phyloP scores from a whole-genome alignment of 2,888 invertebrate species.

The Netelia virgata region DNA sequence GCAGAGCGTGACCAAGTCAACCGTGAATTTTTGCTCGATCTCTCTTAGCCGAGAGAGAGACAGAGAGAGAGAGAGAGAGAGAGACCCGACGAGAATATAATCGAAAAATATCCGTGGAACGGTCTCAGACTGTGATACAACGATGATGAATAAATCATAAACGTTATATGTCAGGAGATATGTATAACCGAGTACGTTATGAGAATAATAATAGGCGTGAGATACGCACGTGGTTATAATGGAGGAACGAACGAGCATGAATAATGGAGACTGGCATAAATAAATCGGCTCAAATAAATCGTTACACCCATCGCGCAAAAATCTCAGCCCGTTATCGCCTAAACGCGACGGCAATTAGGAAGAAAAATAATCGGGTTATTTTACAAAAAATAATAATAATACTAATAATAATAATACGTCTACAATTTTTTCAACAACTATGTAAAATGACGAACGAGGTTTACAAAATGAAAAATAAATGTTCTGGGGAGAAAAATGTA shows the following conservation, averaged over 20 bases:
- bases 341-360: not conserved
- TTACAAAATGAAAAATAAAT: too few relatives aligned
- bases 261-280: conserved; percentile 22
- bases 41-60: conserved; percentile 12
- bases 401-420: not conserved
- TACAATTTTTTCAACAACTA: not conserved
- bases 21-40: conserved; percentile 35
- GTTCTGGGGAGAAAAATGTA: too few relatives aligned
- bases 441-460: too few relatives aligned
- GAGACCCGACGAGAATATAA: conserved; percentile 20
- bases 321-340: not conserved
- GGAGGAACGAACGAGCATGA: not conserved
- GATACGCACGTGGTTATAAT: not conserved
- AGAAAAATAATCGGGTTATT: not conserved
- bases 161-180: conserved; percentile 31
- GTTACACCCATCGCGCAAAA: not conserved
- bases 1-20: conserved; percentile 36
- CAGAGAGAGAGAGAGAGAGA: conserved; percentile 2
- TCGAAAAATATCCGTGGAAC: conserved; percentile 18
- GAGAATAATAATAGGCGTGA: conserved; percentile 15
- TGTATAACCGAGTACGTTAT: not conserved
- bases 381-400: not conserved
- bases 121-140: conserved; percentile 1
- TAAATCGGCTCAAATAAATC: conserved; percentile 12
- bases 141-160: conserved; percentile 52